These are phyloP conservation scores for Picathartes gymnocephalus DNA, from an alignment of 2,113 vertebrate species.

Conservation along the genomic window DNA sequence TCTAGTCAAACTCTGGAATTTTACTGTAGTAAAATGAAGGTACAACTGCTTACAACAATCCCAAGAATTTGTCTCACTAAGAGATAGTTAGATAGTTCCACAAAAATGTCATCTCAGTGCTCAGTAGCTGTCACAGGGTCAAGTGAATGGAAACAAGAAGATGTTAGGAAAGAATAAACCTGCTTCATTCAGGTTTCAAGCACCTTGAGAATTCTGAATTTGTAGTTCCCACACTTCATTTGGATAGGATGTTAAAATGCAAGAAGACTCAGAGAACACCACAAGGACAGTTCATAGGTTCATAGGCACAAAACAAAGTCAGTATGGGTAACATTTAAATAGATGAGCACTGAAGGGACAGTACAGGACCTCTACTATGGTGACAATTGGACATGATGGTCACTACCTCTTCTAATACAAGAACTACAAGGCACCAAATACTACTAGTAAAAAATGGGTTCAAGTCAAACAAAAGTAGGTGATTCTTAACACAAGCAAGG, in stretches of 20 bases:
- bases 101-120: not conserved
- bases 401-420: not conserved
- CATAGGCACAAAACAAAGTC: not conserved
- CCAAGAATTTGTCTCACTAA: not conserved
- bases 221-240: not conserved
- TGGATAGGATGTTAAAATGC: not conserved
- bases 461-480: not conserved
- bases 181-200: not conserved
- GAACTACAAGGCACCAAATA: not conserved
- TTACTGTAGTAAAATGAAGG: not conserved
- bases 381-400: not conserved
- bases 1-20: not conserved
- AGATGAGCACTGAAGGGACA: not conserved
- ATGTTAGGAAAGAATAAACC: not conserved
- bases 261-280: not conserved
- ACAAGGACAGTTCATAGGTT: not conserved
- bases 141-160: not conserved
- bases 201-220: not conserved
- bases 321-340: not conserved
- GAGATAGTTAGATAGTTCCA: not conserved
- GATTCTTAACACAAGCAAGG: not conserved
- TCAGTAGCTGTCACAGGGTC: not conserved
- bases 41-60: not conserved
- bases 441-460: not conserved
- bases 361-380: not conserved